A percentile compares a stretch with the other conserved stretches of the same genome.
Conservation (phyloP, 2,113 vertebrate genomes). For the Gopherus evgoodei region DNA sequence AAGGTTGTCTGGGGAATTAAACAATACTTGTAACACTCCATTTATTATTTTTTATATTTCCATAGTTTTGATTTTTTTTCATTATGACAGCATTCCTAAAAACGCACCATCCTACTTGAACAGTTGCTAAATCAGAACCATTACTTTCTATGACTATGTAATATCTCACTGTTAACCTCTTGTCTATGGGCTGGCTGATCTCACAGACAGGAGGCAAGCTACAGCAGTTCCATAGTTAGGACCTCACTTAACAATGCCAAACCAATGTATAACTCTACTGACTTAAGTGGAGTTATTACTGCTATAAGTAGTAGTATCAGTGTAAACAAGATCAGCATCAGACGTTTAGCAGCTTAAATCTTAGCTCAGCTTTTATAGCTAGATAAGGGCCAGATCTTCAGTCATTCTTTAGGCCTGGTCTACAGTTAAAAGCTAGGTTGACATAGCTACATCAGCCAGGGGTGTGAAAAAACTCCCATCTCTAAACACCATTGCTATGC, state of each 20-base stretch:
- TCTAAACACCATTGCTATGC: too few relatives aligned
- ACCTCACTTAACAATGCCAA: not conserved
- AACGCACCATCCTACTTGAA: not conserved
- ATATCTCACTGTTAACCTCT: not conserved
- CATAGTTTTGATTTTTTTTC: not conserved
- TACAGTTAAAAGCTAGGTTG: too few relatives aligned
- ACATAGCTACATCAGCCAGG: too few relatives aligned
- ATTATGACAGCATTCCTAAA: not conserved
- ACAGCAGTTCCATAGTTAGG: conserved; percentile 21
- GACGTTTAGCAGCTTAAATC: not conserved
- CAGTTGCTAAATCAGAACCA: not conserved
- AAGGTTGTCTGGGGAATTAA: not conserved
- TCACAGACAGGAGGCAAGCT: not conserved
- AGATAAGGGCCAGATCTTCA: not conserved
- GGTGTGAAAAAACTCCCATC: too few relatives aligned
- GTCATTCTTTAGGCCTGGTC: not conserved
- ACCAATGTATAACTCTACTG: not conserved
- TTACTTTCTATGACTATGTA: not conserved
- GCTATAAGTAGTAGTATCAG: not conserved
- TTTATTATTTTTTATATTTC: not conserved
- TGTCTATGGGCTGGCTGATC: conserved; percentile 4
- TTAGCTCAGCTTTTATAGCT: not conserved
- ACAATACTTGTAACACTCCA: not conserved
- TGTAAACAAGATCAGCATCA: not conserved
- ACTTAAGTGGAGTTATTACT: not conserved